Percentiles rank a stretch among this genome's conserved stretches.
Evolutionary conservation across 2,113 vertebrate genomes (phyloP).

Genomic region (Phasianus colchicus): DNA sequence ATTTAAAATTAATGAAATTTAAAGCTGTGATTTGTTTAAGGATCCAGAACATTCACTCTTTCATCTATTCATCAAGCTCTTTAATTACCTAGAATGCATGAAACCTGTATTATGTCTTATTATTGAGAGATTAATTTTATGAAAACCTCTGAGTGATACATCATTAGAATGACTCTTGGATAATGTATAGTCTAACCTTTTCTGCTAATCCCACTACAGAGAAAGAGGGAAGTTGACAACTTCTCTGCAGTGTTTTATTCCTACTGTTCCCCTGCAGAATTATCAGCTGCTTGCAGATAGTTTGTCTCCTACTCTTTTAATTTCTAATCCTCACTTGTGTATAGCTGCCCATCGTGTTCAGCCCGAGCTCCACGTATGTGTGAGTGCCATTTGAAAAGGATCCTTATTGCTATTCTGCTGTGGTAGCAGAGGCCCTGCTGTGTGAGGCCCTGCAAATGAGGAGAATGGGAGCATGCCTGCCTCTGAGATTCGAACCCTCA

Average conservation of each 20-base stretch:
- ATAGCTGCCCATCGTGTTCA: background rate
- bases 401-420: background rate
- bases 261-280: background rate
- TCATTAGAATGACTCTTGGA: constrained; percentile 63
- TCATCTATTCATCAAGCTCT: constrained; percentile 70
- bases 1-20: constrained; percentile 75
- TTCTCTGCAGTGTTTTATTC: constrained; percentile 24
- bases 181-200: constrained; percentile 64
- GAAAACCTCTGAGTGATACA: constrained; percentile 62
- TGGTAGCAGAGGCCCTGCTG: background rate
- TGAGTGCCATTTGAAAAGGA: background rate
- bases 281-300: constrained; percentile 34
- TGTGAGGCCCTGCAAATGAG: background rate
- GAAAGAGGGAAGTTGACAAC: constrained; percentile 28
- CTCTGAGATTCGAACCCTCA: background rate
- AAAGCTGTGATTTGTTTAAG: constrained; percentile 71
- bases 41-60: constrained; percentile 66
- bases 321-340: background rate
- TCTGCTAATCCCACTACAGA: constrained; percentile 53
- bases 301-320: background rate
- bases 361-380: background rate
- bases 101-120: constrained; percentile 73
- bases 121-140: constrained; percentile 74
- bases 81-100: constrained; percentile 64
- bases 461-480: fast-evolving